Evolutionary conservation across 2,797 vertebrate species (phyloP).

Genomic region (Periparus ater): DNA sequence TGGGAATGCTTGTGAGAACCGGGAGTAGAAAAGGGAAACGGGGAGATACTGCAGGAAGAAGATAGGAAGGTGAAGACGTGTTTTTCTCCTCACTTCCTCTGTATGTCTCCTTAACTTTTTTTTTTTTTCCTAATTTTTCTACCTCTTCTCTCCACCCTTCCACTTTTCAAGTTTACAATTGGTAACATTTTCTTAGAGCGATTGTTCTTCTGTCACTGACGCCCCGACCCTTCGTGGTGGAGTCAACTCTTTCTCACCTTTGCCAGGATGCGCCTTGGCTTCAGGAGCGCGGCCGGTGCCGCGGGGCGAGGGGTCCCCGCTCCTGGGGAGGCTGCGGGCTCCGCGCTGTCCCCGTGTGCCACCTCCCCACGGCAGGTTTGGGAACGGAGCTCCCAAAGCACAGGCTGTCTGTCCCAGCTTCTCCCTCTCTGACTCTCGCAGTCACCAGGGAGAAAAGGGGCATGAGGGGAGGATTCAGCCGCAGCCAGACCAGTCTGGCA

Average conservation of each 20-base stretch:
- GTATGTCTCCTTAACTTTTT: no score
- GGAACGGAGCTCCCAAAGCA: background rate
- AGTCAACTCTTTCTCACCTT: background rate
- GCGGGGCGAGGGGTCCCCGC: background rate
- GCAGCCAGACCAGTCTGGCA: background rate
- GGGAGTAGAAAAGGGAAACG: background rate
- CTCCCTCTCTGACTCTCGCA: no score
- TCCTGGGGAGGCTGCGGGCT: background rate
- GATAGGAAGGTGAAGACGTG: background rate
- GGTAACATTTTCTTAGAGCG: background rate
- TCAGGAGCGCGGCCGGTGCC: background rate
- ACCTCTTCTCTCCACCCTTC: background rate
- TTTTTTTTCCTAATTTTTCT: background rate
- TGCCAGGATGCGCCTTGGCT: background rate
- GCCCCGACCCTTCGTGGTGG: background rate
- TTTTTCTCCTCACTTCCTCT: background rate
- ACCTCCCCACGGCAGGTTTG: background rate
- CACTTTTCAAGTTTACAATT: background rate
- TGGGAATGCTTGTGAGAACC: background rate
- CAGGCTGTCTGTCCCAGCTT: background rate
- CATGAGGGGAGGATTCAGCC: background rate
- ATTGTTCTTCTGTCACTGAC: background rate
- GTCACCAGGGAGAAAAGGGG: no score
- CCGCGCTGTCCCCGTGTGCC: rapidly evolving
- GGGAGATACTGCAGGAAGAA: background rate